Percentiles rank a stretch among this genome's conserved stretches.
These are phyloP conservation scores for Pollimyrus isidori DNA, from an alignment of 2,113 vertebrate genomes.

Conservation along the genomic window DNA sequence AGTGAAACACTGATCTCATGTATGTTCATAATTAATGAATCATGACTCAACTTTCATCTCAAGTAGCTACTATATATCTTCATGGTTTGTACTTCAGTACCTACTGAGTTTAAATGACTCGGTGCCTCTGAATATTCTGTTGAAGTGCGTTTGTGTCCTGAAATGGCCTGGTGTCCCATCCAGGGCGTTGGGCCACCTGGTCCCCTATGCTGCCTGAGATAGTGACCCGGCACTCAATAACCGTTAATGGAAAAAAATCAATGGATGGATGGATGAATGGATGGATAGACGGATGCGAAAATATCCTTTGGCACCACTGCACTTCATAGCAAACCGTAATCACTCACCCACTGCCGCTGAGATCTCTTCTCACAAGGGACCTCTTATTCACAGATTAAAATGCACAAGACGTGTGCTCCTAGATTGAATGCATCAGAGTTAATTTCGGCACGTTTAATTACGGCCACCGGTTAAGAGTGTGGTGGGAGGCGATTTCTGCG, in stretches of 20 bases:
- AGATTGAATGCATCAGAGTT: neutral
- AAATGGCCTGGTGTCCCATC: neutral
- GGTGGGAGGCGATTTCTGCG: neutral
- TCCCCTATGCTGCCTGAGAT: neutral
- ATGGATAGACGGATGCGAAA: neutral
- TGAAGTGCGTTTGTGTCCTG: neutral
- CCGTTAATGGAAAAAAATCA: neutral
- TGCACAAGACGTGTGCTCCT: neutral
- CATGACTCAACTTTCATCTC: neutral
- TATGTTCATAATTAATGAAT: neutral
- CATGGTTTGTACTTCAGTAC: neutral
- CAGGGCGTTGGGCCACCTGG: neutral
- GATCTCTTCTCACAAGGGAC: neutral
- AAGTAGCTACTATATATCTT: neutral
- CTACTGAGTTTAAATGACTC: neutral
- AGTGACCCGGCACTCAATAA: neutral
- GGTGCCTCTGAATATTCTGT: neutral
- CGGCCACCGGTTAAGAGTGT: neutral
- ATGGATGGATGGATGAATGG: neutral
- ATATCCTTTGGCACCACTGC: neutral
- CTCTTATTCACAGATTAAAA: neutral
- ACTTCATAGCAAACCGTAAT: neutral
- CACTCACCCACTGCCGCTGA: neutral
- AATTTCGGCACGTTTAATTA: neutral
- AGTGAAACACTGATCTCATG: neutral